Base-by-base conservation (phyloP, 2,888 invertebrate species). In the Ptilodon capucinus region DNA sequence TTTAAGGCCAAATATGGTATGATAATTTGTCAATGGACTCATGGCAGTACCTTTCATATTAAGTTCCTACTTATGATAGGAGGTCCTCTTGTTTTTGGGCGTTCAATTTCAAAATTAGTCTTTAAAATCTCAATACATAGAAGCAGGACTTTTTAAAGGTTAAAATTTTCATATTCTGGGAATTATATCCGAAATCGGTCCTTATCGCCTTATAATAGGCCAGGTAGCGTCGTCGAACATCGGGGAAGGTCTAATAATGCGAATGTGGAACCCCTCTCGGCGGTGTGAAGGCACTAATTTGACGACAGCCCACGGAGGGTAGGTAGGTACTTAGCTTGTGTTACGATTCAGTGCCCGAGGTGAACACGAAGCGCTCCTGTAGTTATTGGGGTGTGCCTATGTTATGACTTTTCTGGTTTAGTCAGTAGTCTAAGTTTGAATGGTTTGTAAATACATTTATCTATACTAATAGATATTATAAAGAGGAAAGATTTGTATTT, bases 271-370 rank as follows among this genome's bases (percentile, higher is more conserved):
- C 28, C 28, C 28, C n/a, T 7, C 14, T 8, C 16, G 14, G 34
- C 8, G 36, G 43, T 46, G 44, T 48, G 35, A n/a, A 44, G 51
- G 56, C 60, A 60, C 65, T 65, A 65, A 65, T 65, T 63, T 51
- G 65, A 60, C 52, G 64, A 66, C 64, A 58, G 50, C 54, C 56
- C 60, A 54, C 64, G 42, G 18, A 57, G 57, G 45, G 65, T 39
- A 51, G n/a, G n/a, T n/a, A n/a, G n/a, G n/a, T n/a, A n/a, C n/a
- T n/a, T n/a, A n/a, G n/a, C n/a, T n/a, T n/a, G 59, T 51, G 40
- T 51, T 62, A 54, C 65, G 66, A 57, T 60, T 63, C 64, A 65
- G 60, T 58, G 65, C 56, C 60, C 44, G 45, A 57, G 60, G 64
- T 55, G 40, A 60, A 49, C 48, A 38, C 51, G 52, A 53, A 51